These are phyloP conservation scores for Amphimallon solstitiale DNA, from an alignment of 2,888 invertebrate genomes.

Conservation along the genomic window DNA sequence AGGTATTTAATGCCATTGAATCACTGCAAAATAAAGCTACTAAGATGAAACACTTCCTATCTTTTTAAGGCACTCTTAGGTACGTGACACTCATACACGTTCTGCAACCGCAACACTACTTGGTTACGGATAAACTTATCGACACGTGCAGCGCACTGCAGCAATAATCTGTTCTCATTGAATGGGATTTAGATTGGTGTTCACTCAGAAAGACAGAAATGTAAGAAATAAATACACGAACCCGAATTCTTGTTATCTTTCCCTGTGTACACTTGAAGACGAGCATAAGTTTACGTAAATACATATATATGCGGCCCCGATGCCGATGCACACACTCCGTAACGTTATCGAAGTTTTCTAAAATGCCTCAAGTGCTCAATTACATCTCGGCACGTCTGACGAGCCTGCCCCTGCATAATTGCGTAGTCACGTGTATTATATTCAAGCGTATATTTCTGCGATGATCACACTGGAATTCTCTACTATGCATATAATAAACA, in stretches of 20 bases:
- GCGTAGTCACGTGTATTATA: not conserved
- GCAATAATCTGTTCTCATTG: constrained; percentile 14
- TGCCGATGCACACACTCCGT: not conserved
- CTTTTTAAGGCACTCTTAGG: constrained; percentile 8
- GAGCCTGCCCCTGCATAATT: not conserved
- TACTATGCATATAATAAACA: not conserved
- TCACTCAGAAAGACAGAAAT: constrained; percentile 7
- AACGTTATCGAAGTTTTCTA: not conserved
- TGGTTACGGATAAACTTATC: constrained; percentile 19
- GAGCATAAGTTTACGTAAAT: not conserved
- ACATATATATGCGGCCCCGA: not conserved
- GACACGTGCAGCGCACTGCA: not conserved
- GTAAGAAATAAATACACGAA: constrained; percentile 16
- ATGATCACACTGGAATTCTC: constrained; percentile 8
- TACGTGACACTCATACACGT: constrained; percentile 25
- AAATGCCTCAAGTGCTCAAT: constrained; percentile 10
- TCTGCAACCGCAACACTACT: constrained; percentile 12
- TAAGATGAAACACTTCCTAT: not conserved
- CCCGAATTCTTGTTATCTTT: not conserved
- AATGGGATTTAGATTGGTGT: constrained; percentile 24
- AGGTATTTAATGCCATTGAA: constrained; percentile 15
- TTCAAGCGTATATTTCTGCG: not conserved
- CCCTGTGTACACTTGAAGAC: not conserved
- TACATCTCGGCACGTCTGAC: constrained; percentile 4
- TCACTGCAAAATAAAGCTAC: constrained; percentile 18